Percentiles rank a stretch among this genome's conserved stretches.
Conservation (phyloP, 2,888 invertebrate genomes). For the Neoitamus cyanurus region DNA sequence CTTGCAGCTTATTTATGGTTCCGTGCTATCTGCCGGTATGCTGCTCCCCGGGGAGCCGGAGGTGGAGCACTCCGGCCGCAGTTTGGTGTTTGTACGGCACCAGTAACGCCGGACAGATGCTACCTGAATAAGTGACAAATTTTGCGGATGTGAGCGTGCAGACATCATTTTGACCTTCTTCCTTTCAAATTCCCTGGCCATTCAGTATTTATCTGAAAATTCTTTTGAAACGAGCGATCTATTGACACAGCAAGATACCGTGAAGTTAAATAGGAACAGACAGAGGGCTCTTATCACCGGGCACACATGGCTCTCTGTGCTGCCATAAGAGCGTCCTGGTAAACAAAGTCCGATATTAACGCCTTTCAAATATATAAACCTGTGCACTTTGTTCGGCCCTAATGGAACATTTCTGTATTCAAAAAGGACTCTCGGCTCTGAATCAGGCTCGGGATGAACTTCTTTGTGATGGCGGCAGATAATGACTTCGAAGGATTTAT, state of each 20-base stretch:
- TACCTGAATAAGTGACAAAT: constrained; percentile 38
- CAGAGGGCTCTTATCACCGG: constrained; percentile 36
- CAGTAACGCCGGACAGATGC: constrained; percentile 17
- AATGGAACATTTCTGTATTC: constrained; percentile 27
- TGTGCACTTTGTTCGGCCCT: constrained; percentile 28
- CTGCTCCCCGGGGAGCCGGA: background rate
- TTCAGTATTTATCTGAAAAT: constrained; percentile 51
- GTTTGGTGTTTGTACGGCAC: background rate
- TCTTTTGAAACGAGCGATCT: constrained; percentile 51
- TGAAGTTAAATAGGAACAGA: constrained; percentile 38
- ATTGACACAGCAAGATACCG: constrained; percentile 48
- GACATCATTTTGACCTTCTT: constrained; percentile 46
- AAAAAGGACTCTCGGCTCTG: background rate
- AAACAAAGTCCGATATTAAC: constrained; percentile 39
- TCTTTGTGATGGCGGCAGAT: constrained; percentile 1
- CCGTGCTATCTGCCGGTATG: constrained; percentile 4
- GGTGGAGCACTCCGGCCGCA: background rate
- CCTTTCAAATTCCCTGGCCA: constrained; percentile 35
- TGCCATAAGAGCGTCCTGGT: constrained; percentile 23
- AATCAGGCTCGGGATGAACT: background rate
- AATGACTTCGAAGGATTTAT: background rate
- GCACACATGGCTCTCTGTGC: constrained; percentile 19
- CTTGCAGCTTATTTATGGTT: constrained; percentile 38
- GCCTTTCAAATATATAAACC: constrained; percentile 31
- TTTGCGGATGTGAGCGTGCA: constrained; percentile 37